These are phyloP conservation scores for Tympanoctomys barrerae DNA, from an alignment of 2,797 vertebrate species.

Conservation along the genomic window DNA sequence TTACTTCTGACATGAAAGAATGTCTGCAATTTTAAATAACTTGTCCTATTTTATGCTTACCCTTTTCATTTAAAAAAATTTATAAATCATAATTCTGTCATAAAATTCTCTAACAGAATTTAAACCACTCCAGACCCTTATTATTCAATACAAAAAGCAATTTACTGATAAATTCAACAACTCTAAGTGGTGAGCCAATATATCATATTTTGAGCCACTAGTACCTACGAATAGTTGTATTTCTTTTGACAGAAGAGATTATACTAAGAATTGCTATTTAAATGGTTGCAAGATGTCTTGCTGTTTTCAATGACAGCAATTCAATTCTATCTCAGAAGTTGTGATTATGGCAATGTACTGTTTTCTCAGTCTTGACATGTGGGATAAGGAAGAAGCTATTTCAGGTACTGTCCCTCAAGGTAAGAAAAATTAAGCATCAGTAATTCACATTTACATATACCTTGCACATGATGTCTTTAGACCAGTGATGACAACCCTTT, in stretches of 20 bases:
- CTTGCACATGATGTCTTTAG: slow-evolving; percentile 44
- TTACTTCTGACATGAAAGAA: slow-evolving; percentile 65
- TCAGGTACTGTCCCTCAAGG: slow-evolving; percentile 79
- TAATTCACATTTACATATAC: slow-evolving; percentile 51
- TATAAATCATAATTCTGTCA: slow-evolving; percentile 57
- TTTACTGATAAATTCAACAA: slow-evolving; percentile 73
- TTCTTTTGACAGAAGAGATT: slow-evolving; percentile 84
- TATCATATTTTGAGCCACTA: slow-evolving; percentile 79
- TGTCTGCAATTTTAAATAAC: slow-evolving; percentile 55
- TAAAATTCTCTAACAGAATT: slow-evolving; percentile 52
- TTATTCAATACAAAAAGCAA: slow-evolving; percentile 47
- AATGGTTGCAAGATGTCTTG: slow-evolving; percentile 84
- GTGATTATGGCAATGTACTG: slow-evolving; percentile 81
- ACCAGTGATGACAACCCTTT: background rate
- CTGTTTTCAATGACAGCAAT: slow-evolving; percentile 87
- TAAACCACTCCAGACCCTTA: slow-evolving; percentile 44
- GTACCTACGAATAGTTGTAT: slow-evolving; percentile 82
- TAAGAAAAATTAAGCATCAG: slow-evolving; percentile 79
- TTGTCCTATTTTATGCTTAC: slow-evolving; percentile 16
- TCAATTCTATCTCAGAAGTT: slow-evolving; percentile 83
- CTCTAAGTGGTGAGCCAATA: slow-evolving; percentile 74
- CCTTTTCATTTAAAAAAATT: slow-evolving; percentile 4
- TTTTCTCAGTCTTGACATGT: slow-evolving; percentile 82
- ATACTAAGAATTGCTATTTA: slow-evolving; percentile 85
- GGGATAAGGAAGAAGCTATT: slow-evolving; percentile 82